Percentiles rank a stretch among this genome's conserved stretches.
These are phyloP conservation scores for Eupsilia transversa DNA, from an alignment of 2,888 invertebrate species.

Conservation along the genomic window DNA sequence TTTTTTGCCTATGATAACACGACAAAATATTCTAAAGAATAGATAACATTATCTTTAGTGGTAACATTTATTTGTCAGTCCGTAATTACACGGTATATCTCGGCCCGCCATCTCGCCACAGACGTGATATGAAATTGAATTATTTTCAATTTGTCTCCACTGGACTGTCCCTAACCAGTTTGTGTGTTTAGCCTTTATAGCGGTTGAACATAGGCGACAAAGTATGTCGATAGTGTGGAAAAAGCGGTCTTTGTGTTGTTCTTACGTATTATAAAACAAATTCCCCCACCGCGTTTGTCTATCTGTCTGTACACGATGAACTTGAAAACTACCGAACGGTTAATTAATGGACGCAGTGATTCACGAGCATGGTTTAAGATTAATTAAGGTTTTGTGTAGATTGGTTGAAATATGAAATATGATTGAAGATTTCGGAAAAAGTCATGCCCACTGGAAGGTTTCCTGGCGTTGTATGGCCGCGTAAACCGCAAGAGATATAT, in stretches of 20 bases:
- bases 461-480: no score
- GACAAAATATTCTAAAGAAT: not conserved
- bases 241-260: not conserved
- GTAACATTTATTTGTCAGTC: conserved; percentile 59
- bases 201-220: not conserved
- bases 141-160: conserved; percentile 39
- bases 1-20: not conserved
- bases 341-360: no score
- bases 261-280: no score
- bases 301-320: no score
- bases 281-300: no score
- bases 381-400: no score
- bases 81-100: conserved; percentile 75
- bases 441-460: no score
- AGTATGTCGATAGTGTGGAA: not conserved
- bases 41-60: conserved; percentile 4
- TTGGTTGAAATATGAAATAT: no score
- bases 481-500: no score
- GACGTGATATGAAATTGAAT: conserved; percentile 74
- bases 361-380: no score
- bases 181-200: not conserved
- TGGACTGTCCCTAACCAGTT: not conserved
- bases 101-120: conserved; percentile 61
- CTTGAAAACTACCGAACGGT: no score
- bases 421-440: no score